Evolutionary conservation across 2,113 vertebrate species (phyloP).

Genomic region (Dryoscopus gambensis): DNA sequence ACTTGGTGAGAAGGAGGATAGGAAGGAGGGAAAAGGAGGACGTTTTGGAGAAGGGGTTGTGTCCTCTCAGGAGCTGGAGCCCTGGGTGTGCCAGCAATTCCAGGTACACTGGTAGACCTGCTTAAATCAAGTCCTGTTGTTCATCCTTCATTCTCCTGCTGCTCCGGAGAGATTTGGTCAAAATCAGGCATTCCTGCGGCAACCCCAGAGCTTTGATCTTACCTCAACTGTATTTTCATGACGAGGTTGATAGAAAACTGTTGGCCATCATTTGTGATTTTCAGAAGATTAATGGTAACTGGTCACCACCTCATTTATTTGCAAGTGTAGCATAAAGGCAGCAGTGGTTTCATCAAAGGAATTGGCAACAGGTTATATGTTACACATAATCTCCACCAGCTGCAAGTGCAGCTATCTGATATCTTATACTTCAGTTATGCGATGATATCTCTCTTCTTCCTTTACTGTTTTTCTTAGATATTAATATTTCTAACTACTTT

Average conservation of each 20-base stretch:
- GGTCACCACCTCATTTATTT: constrained; percentile 68
- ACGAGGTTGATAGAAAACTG: constrained; percentile 5
- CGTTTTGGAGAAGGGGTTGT: background rate
- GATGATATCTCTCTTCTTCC: constrained; percentile 51
- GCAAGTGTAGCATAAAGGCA: constrained; percentile 37
- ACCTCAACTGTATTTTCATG: background rate
- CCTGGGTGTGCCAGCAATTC: background rate
- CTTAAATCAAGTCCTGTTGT: background rate
- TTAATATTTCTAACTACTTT: constrained; percentile 27
- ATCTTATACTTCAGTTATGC: background rate
- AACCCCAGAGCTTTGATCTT: constrained; percentile 25
- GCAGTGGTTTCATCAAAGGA: constrained; percentile 58
- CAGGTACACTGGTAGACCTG: background rate
- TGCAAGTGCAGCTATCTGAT: constrained; percentile 59
- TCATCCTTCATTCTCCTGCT: background rate
- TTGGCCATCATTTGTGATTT: constrained; percentile 25
- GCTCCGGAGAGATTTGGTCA: background rate
- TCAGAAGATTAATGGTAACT: constrained; percentile 58
- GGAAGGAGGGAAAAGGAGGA: background rate
- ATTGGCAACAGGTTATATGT: constrained; percentile 45
- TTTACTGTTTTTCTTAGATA: constrained; percentile 45
- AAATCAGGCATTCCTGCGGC: background rate
- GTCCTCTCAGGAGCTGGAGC: background rate
- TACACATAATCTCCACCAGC: constrained; percentile 63
- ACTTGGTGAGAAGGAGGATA: background rate